These are phyloP conservation scores for Dichetophora obliterata DNA, from an alignment of 2,888 invertebrate genomes.

Conservation along the genomic window DNA sequence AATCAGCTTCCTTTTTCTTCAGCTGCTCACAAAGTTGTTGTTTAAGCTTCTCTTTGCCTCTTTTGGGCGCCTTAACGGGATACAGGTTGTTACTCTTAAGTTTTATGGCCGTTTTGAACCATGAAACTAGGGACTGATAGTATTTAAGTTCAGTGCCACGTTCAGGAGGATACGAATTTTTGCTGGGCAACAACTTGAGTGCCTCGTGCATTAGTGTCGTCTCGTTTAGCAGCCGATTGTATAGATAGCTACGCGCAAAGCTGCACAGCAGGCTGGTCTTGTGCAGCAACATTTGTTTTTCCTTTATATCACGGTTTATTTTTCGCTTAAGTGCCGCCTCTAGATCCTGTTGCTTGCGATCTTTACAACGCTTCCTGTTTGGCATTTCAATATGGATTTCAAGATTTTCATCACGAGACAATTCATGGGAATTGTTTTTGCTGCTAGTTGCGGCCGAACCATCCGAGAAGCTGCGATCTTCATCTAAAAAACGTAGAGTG, in stretches of 20 bases:
- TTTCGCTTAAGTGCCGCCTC: conserved; percentile 82
- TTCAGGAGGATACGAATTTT: conserved; percentile 82
- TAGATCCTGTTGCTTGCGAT: conserved; percentile 72
- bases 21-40: conserved; percentile 73
- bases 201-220: conserved; percentile 77
- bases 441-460: neutral
- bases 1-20: conserved; percentile 74
- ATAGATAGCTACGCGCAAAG: conserved; percentile 83
- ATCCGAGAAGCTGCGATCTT: conserved; percentile 4
- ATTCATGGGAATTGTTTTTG: conserved; percentile 25
- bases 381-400: conserved; percentile 81
- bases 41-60: conserved; percentile 45
- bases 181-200: conserved; percentile 81
- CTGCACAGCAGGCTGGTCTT: conserved; percentile 89
- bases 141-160: conserved; percentile 80
- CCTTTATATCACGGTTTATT: conserved; percentile 83
- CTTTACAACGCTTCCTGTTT: conserved; percentile 69
- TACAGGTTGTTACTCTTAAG: conserved; percentile 74
- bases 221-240: conserved; percentile 79
- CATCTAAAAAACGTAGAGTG: conserved; percentile 6
- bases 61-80: conserved; percentile 66
- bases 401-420: conserved; percentile 71
- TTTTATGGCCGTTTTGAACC: conserved; percentile 79
- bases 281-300: conserved; percentile 84
- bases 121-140: conserved; percentile 81